A percentile compares a stretch with the other conserved stretches of the same genome.
Evolutionary conservation across 2,888 invertebrate genomes (phyloP).

Genomic region (Apeira syringaria): DNA sequence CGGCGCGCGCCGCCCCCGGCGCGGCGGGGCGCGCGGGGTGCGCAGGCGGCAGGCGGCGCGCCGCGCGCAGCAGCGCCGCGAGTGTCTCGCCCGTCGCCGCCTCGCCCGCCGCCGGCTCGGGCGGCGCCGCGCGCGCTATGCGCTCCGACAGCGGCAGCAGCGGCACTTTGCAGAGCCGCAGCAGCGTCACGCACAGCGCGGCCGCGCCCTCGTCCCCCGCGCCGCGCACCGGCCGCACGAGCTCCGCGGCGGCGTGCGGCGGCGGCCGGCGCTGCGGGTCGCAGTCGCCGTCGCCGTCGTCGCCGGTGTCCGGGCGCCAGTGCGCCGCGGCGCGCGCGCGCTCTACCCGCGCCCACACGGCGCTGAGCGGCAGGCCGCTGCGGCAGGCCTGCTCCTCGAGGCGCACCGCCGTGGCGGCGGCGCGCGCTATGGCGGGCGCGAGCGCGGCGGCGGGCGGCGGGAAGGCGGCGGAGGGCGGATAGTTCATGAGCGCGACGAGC

Average conservation of each 20-base stretch:
- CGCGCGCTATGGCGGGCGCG: slow-evolving; percentile 20
- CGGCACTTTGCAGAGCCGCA: slow-evolving; percentile 54
- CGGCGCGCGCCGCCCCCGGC: slow-evolving; percentile 27
- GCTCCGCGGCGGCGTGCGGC: slow-evolving; percentile 72
- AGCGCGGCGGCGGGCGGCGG: slow-evolving; percentile 34
- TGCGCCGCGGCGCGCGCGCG: slow-evolving; percentile 88
- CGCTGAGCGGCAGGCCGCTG: slow-evolving; percentile 87
- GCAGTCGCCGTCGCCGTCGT: slow-evolving; percentile 84
- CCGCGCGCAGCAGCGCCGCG: slow-evolving; percentile 36
- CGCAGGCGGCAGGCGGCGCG: slow-evolving; percentile 35
- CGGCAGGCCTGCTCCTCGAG: slow-evolving; percentile 33
- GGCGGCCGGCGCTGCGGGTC: slow-evolving; percentile 88
- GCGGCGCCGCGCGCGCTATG: slow-evolving; percentile 36
- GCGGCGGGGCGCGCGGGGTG: slow-evolving; percentile 22
- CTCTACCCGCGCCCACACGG: slow-evolving; percentile 90
- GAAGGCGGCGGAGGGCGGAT: slow-evolving; percentile 61
- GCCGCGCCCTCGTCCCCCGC: too few relatives aligned
- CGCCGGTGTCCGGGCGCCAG: slow-evolving; percentile 85
- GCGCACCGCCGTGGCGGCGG: not conserved
- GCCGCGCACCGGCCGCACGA: slow-evolving; percentile 79
- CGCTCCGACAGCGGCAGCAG: slow-evolving; percentile 26
- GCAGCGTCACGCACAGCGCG: slow-evolving; percentile 76
- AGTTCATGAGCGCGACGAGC: slow-evolving; percentile 87
- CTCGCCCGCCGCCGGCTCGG: slow-evolving; percentile 22
- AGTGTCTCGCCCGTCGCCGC: slow-evolving; percentile 81